Evolutionary conservation across 1,140 invertebrate species (phyloP), one percentile per base, ranked within the genome.

Genomic region (Drosophila setifemur): DNA sequence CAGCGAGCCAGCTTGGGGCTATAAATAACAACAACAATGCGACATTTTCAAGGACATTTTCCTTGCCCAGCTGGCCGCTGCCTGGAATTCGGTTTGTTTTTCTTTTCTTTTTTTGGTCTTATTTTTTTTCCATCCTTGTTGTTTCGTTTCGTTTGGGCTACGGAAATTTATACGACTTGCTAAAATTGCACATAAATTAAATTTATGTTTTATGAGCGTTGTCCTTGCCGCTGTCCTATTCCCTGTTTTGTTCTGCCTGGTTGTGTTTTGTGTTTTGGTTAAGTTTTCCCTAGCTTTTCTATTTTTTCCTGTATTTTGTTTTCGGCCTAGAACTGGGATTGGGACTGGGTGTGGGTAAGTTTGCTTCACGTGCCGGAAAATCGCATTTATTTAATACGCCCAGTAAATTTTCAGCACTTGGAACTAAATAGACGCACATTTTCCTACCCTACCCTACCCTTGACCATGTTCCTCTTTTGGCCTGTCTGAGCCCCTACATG

Each of bases 171-270:
- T 86, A 87, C 82, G 81, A 87, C 76, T 86, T 86, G 81, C 81
- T 87, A 87, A 86, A 86, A 86, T 86, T 86, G 81, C 81, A 86
- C 81, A 86, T 86, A 86, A 86, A 86, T 86, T 86, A 86, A 86
- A 86, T 86, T 86, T 86, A 87, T 86, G 81, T 86, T 86, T 86
- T 86, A 86, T 86, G 81, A 86, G 72, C 82, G 63, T 73, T 76
- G 82, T 85, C 75, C 67, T 74, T 63, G 68, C 54, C 79, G 77
- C 74, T 82, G 61, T 76, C 55, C 57, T 55, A 49, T 45, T 48
- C 63, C 53, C 25, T 53, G 49, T 54, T 23, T 18, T 35, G 50
- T 33, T 68, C 35, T 19, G 61, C 54, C 48, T 42, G 33, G 29
- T 55, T 66, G 58, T 63, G 31, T 45, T 54, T 45, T 67, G 39